phyloP scores from a whole-genome alignment of 37 sponge, comb jelly and placozoan genomes.

The Crambe crambe region DNA sequence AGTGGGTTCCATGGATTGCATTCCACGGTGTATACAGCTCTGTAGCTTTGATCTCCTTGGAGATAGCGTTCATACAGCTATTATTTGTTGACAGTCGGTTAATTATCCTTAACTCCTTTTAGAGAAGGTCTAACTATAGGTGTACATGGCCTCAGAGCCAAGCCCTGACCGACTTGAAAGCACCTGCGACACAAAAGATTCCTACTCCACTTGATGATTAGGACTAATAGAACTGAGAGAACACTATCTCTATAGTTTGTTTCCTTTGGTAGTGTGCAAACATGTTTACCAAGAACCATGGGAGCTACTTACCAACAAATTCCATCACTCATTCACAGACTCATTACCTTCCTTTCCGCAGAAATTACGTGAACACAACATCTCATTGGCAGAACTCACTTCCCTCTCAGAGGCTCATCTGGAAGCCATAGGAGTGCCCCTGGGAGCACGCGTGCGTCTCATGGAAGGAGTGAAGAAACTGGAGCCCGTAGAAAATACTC shows the following conservation, averaged over 20 bases:
- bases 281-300: not conserved
- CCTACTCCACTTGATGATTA: not conserved
- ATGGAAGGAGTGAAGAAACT: constrained; percentile 22
- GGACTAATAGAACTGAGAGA: not conserved
- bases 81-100: not conserved
- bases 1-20: not conserved
- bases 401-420: constrained; percentile 45
- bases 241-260: not conserved
- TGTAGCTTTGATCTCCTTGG: constrained; percentile 6
- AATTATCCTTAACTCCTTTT: not conserved
- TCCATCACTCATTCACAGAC: not conserved
- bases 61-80: not conserved
- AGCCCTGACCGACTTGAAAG: not conserved
- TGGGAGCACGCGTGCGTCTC: constrained; percentile 29
- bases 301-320: not conserved
- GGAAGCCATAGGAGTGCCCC: constrained; percentile 54
- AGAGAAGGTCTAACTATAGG: not conserved
- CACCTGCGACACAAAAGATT: not conserved
- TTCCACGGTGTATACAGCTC: no score
- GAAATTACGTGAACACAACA: not conserved
- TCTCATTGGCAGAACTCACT: constrained; percentile 6
- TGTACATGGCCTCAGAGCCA: not conserved
- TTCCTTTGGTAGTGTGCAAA: no score
- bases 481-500: constrained; percentile 5
- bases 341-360: not conserved